Evolutionary conservation across 2,888 invertebrate genomes (phyloP), one percentile per base, ranked within the genome.

Genomic region (Caenorhabditis sulstoni): DNA sequence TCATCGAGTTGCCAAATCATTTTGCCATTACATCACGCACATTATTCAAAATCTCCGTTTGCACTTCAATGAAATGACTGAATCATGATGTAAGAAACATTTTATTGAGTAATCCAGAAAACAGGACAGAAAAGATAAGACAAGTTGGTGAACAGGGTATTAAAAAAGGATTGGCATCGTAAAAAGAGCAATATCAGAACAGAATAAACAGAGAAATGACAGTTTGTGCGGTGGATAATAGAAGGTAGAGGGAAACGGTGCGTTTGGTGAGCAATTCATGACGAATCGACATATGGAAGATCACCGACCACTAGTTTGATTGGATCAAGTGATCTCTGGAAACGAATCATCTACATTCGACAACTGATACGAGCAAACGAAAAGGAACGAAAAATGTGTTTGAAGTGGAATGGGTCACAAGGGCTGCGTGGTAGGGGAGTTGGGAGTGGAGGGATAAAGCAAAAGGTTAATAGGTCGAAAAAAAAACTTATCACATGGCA

Each of bases 261-360:
- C 41, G 20, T 62, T 47, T 58, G 7, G 22, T 61, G 61, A 75
- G 61, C 71, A 67, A 61, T 53, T 75, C 64, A 78, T 78, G 75
- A 70, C 73, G 78, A 81, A 79, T 88, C 88, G 70, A 83, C 86
- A 79, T 88, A 88, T 62, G 88, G 87, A 52, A 88, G 84, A 76
- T 88, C 87, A 61, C 87, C 88, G 59, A 88, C 86, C 73, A 86
- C 77, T 57, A 88, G 78, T 68, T 87, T 88, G 78, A 87, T 82
- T 12, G 88, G 87, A 71, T 88, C 88, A 47, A 86, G 82, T 67
- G 82, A 65, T 58, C 85, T 81, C 84, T 85, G 84, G 66, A 83
- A 83, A 68, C 49, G 37, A 49, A 49, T 20, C 7, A 22, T 62
- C 52, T 59, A 58, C 66, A 62, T 29, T 65, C 39, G 37, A 53